Conservation (phyloP, 2,797 vertebrate species). For the Myotis myotis region DNA sequence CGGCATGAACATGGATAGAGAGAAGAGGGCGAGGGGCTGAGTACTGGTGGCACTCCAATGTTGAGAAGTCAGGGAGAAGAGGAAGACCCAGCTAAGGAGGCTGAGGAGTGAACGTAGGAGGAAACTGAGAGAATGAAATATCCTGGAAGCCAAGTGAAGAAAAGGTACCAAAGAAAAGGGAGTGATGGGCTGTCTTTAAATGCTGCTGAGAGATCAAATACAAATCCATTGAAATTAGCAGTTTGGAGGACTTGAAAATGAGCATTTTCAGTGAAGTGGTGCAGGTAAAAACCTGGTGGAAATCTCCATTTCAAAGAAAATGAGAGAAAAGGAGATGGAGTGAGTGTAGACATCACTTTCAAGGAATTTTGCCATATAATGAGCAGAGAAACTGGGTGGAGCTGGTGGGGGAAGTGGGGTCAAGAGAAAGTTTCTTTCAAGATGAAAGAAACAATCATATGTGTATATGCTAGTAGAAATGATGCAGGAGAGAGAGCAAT, state of each 20-base stretch:
- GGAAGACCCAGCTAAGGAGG: not conserved
- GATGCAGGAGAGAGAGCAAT: not conserved
- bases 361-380: not conserved
- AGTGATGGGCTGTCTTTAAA: not conserved
- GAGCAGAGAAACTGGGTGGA: not conserved
- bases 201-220: too few relatives aligned
- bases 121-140: not conserved
- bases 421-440: not conserved
- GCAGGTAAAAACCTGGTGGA: not conserved
- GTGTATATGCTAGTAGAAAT: not conserved
- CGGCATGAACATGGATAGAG: not conserved
- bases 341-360: not conserved
- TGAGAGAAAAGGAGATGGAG: not conserved
- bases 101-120: not conserved
- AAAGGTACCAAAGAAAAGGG: not conserved
- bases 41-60: not conserved
- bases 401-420: not conserved
- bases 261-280: not conserved
- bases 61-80: not conserved
- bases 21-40: not conserved
- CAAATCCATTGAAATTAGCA: not conserved
- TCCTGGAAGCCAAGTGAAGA: not conserved
- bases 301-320: not conserved
- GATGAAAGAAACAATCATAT: not conserved
- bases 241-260: not conserved